These are phyloP conservation scores for Chrysocyon brachyurus DNA, from an alignment of 2,797 vertebrate species.

Conservation along the genomic window DNA sequence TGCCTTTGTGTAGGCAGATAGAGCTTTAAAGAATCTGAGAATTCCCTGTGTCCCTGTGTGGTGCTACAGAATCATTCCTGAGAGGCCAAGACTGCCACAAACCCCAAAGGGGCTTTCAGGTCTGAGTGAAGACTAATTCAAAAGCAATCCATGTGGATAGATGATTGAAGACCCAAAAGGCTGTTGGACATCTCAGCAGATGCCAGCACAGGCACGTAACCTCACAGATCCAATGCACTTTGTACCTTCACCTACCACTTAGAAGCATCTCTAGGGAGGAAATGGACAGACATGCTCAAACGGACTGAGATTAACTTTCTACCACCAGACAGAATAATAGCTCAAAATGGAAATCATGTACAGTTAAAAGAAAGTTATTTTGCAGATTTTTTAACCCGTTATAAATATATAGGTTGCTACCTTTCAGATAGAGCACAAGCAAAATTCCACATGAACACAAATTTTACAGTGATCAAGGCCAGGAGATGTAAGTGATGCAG, in stretches of 20 bases:
- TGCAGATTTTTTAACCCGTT: background rate
- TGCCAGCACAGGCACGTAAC: background rate
- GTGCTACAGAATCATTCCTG: background rate
- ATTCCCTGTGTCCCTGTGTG: background rate
- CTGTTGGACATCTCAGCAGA: background rate
- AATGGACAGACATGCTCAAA: background rate
- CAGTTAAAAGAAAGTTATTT: background rate
- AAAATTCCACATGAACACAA: background rate
- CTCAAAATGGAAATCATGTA: background rate
- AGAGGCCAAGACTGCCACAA: background rate
- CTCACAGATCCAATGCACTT: background rate
- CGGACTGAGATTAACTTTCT: background rate
- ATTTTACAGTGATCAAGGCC: background rate
- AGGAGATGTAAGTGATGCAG: background rate
- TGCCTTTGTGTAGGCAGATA: background rate
- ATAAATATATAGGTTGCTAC: background rate
- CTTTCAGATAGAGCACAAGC: background rate
- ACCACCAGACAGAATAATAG: background rate
- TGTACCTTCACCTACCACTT: background rate
- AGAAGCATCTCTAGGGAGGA: background rate
- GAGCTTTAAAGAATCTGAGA: background rate
- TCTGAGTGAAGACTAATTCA: background rate
- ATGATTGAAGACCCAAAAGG: background rate
- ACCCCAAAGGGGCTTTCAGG: background rate
- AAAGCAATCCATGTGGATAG: background rate